These are phyloP conservation scores for Solea senegalensis DNA, from an alignment of 2,113 vertebrate genomes.

Conservation along the genomic window DNA sequence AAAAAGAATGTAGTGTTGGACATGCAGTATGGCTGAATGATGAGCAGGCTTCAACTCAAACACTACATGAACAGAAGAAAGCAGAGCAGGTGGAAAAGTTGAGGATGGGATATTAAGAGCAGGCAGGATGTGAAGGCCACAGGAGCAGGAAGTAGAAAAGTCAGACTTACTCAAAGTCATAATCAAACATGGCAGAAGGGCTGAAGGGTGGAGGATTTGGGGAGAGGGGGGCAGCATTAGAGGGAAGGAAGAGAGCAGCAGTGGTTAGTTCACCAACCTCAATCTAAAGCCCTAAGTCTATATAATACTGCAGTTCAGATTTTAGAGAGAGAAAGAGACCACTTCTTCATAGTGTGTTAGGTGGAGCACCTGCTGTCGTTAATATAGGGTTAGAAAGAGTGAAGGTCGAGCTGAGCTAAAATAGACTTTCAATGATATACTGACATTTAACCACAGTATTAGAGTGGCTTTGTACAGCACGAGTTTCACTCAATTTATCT, in stretches of 20 bases:
- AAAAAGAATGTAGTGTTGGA: conserved; percentile 11
- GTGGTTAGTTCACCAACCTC: conserved; percentile 88
- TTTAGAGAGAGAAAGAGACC: conserved; percentile 32
- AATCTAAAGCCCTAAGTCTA: conserved; percentile 46
- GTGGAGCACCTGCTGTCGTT: conserved; percentile 34
- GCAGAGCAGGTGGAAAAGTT: conserved; percentile 26
- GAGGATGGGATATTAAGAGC: conserved; percentile 34
- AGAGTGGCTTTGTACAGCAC: too few species aligned
- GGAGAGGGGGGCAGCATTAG: conserved; percentile 80
- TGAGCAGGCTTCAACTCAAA: conserved; percentile 45
- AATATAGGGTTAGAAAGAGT: conserved; percentile 26
- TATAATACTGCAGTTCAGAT: conserved; percentile 39
- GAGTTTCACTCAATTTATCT: too few species aligned
- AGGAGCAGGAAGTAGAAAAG: conserved; percentile 89
- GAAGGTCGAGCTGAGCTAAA: background rate
- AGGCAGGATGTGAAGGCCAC: conserved; percentile 78
- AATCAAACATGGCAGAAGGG: conserved; percentile 99
- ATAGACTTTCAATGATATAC: too few species aligned
- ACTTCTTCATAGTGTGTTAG: conserved; percentile 22
- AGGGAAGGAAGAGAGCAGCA: conserved; percentile 95
- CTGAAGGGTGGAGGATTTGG: conserved; percentile 94
- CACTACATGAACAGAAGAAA: conserved; percentile 26
- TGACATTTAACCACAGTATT: too few species aligned
- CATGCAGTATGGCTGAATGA: conserved; percentile 49
- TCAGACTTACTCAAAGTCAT: conserved; percentile 99